Percentiles rank a stretch among this genome's conserved stretches.
Evolutionary conservation across 2,797 vertebrate species (phyloP).

Genomic region (Streptopelia turtur): DNA sequence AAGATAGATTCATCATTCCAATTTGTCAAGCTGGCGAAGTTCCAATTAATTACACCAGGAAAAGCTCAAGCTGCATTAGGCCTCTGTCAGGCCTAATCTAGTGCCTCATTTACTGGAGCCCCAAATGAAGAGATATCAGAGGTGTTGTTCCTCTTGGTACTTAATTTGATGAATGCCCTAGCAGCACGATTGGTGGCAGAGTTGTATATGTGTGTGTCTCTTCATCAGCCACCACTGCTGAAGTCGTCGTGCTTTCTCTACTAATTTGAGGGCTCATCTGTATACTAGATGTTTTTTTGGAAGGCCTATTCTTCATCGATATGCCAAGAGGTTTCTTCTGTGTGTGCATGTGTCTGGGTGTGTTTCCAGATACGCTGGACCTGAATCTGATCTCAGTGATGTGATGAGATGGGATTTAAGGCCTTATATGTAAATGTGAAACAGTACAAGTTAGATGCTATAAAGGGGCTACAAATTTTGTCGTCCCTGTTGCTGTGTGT

Average conservation of each 20-base stretch:
- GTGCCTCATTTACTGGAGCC: conserved; percentile 96
- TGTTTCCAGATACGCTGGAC: conserved; percentile 67
- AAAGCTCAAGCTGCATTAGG: conserved; percentile 88
- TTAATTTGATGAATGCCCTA: conserved; percentile 98
- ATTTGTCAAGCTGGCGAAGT: conserved; percentile 99
- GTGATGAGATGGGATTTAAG: background rate
- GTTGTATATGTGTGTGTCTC: conserved; percentile 83
- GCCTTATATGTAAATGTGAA: background rate
- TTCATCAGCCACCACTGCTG: conserved; percentile 81
- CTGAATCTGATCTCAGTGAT: conserved; percentile 22
- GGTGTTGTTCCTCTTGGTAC: conserved; percentile 91
- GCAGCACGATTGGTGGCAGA: conserved; percentile 85
- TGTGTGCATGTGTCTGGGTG: conserved; percentile 6
- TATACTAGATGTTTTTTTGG: conserved; percentile 81
- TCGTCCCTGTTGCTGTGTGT: conserved; percentile 81
- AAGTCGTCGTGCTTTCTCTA: conserved; percentile 79
- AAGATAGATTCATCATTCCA: conserved; percentile 99
- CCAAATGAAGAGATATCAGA: conserved; percentile 98
- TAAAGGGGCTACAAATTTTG: conserved; percentile 77
- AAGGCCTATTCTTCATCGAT: conserved; percentile 84
- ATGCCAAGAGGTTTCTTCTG: conserved; percentile 69
- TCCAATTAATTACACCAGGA: conserved; percentile 99
- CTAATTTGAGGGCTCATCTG: conserved; percentile 91
- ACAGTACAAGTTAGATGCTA: background rate
- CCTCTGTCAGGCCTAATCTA: conserved; percentile 93